phyloP scores from a whole-genome alignment of 2,113 vertebrate genomes.

The Empidonax alnorum region DNA sequence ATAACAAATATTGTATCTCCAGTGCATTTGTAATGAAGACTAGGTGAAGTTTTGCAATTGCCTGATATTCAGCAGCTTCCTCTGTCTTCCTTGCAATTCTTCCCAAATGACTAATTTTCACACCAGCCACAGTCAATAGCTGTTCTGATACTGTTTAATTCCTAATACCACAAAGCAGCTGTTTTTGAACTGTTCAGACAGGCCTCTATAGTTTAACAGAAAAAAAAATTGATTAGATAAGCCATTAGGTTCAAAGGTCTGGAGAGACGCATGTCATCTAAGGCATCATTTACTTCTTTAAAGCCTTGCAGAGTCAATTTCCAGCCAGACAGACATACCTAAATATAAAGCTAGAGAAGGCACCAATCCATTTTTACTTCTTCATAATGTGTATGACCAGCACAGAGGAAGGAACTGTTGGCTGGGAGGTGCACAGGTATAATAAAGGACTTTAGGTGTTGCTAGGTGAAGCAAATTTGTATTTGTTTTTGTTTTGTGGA shows the following conservation, averaged over 20 bases:
- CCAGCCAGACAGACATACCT: background rate
- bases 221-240: conserved; percentile 16
- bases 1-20: background rate
- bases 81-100: background rate
- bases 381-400: background rate
- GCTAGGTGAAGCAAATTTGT: background rate
- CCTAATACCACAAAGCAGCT: background rate
- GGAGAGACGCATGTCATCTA: background rate
- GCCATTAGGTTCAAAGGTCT: conserved; percentile 8
- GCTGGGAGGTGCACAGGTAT: background rate
- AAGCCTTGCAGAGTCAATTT: conserved; percentile 16
- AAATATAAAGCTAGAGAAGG: background rate
- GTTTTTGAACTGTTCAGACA: background rate
- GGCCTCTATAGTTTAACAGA: background rate
- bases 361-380: background rate
- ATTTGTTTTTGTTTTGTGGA: conserved; percentile 1
- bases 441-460: background rate
- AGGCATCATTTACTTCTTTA: background rate
- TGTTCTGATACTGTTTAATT: background rate
- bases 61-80: background rate
- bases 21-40: background rate
- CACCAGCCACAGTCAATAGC: background rate
- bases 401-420: background rate
- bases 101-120: background rate
- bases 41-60: background rate